A percentile compares a stretch with the other conserved stretches of the same genome.
Conservation (phyloP, 1,140 invertebrate species). For the Trichogramma pretiosum region DNA sequence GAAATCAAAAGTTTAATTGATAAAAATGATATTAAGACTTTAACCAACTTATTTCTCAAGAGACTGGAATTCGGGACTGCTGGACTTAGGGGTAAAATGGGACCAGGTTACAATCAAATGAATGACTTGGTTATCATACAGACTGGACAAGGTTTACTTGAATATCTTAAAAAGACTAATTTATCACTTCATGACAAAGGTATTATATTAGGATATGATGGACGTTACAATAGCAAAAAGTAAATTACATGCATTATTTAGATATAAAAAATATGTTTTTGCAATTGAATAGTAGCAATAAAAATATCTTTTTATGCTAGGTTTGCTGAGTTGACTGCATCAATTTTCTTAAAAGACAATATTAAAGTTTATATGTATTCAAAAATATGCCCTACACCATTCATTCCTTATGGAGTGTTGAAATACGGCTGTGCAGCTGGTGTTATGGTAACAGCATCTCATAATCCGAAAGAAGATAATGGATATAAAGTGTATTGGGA, state of each 20-base stretch:
- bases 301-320: constrained; percentile 43
- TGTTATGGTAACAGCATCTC: constrained; percentile 95
- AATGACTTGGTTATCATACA: constrained; percentile 97
- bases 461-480: constrained; percentile 98
- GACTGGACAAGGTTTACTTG: constrained; percentile 84
- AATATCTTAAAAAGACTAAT: constrained; percentile 60
- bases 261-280: constrained; percentile 1
- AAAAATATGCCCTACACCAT: constrained; percentile 81
- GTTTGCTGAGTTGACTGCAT: constrained; percentile 84
- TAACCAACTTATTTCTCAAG: constrained; percentile 53
- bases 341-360: constrained; percentile 68
- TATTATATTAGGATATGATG: constrained; percentile 91
- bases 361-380: constrained; percentile 81
- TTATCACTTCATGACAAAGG: constrained; percentile 53
- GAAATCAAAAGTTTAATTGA: constrained; percentile 50
- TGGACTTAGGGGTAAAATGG: constrained; percentile 85
- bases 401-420: constrained; percentile 76
- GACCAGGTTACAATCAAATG: constrained; percentile 84
- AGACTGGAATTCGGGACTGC: constrained; percentile 82
- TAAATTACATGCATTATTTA: constrained; percentile 31
- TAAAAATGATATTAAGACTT: constrained; percentile 42
- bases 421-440: constrained; percentile 67
- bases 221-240: constrained; percentile 85
- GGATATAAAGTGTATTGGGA: constrained; percentile 98
- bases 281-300: constrained; percentile 3